Base-by-base conservation (phyloP, 2,113 vertebrate genomes). In the Amia ocellicauda region DNA sequence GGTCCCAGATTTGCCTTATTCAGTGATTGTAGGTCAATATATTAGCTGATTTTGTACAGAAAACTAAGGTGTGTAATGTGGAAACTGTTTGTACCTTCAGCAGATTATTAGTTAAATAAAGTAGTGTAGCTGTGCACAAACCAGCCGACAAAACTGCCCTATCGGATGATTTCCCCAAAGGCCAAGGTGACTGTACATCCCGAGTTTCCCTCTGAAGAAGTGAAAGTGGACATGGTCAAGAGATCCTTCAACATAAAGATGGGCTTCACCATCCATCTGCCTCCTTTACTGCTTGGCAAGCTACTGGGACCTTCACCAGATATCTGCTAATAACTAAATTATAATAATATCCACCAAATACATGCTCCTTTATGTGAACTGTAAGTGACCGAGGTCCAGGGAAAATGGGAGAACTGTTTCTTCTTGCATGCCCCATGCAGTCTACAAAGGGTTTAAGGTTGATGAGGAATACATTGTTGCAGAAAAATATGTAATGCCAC, bases 271-370 rank as follows among this genome's bases (percentile, higher is more conserved):
- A 89, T 91, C 64, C 85, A 91, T 69, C 74, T 80, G 11, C 85
- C 89, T 79, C 2, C 61, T 93, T 62, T 92, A 78, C 78, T 92
- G 90, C 13, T 78, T 90, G 26, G 89, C 88, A 71, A 84, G 80
- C 58, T 74, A 88, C 17, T 79, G 83, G 0, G 69, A 71, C 58
- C 60, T 87, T 50, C 80, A 83, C 40, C 88, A 92, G 82, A 90
- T 87, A 68, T n/a, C n/a, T n/a, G n/a, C n/a, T n/a, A n/a, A n/a
- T n/a, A n/a, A n/a, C n/a, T n/a, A n/a, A n/a, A n/a, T n/a, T n/a
- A n/a, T n/a, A n/a, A n/a, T n/a, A n/a, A n/a, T n/a, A n/a, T 93
- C 91, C 63, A 86, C 73, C 58, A 91, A 88, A 67, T 91, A 91
- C 69, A 87, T 93, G 86, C 83, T 94, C 68, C 86, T 91, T 70